These are phyloP conservation scores for Amblyjoppa proteus DNA, from an alignment of 2,888 invertebrate species.

Conservation along the genomic window DNA sequence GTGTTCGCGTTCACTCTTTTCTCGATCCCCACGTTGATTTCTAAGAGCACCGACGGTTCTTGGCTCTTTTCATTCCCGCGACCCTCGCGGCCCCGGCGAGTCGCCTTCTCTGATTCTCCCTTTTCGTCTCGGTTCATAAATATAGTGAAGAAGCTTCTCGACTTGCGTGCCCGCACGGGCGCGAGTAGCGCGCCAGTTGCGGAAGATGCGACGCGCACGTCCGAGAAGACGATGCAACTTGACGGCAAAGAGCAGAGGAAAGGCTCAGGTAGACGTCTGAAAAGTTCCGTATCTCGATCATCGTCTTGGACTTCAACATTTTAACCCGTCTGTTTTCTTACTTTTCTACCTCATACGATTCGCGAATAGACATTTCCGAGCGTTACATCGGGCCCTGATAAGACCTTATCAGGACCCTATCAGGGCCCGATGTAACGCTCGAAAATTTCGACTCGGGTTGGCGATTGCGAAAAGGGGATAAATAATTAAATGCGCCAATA, in stretches of 20 bases:
- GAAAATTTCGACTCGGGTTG: no score
- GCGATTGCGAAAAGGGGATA: no score
- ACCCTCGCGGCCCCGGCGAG: not conserved
- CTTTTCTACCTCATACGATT: no score
- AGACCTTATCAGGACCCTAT: no score
- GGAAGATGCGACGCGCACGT: slow-evolving; percentile 35
- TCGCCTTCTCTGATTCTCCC: slow-evolving; percentile 45
- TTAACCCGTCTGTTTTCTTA: not conserved
- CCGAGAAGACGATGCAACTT: slow-evolving; percentile 17
- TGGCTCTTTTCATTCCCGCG: slow-evolving; percentile 49
- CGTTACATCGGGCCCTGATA: no score
- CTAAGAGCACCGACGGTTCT: slow-evolving; percentile 15
- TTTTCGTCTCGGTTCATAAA: slow-evolving; percentile 45
- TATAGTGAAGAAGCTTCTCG: slow-evolving; percentile 15
- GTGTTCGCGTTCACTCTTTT: slow-evolving; percentile 25
- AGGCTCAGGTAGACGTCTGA: not conserved
- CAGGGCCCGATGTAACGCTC: no score
- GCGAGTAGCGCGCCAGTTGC: slow-evolving; percentile 45
- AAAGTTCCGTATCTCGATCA: not conserved
- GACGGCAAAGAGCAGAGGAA: slow-evolving; percentile 24
- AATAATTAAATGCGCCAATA: no score
- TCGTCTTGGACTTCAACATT: not conserved
- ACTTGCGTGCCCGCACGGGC: slow-evolving; percentile 39
- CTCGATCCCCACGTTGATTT: slow-evolving; percentile 21
- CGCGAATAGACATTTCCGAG: no score